Percentiles rank a stretch among this genome's conserved stretches.
Evolutionary conservation across 2,113 vertebrate genomes (phyloP).

Genomic region (Craseonycteris thonglongyai): DNA sequence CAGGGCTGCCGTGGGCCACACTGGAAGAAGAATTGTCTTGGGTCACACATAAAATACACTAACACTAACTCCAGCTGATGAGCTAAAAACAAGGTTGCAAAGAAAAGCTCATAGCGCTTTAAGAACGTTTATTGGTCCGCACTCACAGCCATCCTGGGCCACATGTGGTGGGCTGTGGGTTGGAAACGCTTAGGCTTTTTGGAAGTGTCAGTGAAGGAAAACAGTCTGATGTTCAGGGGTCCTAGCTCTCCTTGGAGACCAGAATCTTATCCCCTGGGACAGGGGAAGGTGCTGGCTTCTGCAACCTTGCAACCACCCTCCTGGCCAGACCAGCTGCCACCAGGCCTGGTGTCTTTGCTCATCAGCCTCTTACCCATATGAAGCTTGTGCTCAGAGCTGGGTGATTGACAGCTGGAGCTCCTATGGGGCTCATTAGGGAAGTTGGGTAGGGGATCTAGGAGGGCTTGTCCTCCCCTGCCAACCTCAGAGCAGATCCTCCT

Average conservation of each 20-base stretch:
- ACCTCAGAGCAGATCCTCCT: not conserved
- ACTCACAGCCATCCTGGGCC: too few relatives aligned
- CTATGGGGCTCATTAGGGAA: conserved; percentile 45
- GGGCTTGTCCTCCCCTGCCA: not conserved
- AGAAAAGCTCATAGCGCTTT: too few relatives aligned
- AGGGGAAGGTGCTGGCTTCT: too few relatives aligned
- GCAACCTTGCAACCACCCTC: not conserved
- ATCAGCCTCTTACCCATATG: not conserved
- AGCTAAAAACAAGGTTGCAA: too few relatives aligned
- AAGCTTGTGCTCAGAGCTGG: not conserved
- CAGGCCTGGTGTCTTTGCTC: not conserved
- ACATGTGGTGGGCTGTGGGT: too few relatives aligned
- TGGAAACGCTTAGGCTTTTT: too few relatives aligned
- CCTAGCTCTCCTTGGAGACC: too few relatives aligned
- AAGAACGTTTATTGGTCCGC: too few relatives aligned
- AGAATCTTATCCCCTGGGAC: not conserved
- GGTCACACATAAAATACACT: too few relatives aligned
- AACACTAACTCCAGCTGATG: too few relatives aligned
- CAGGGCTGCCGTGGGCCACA: too few relatives aligned
- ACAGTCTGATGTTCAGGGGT: not conserved
- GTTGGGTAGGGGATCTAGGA: not conserved
- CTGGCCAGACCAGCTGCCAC: not conserved
- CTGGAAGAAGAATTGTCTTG: too few relatives aligned
- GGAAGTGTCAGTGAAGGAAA: not conserved
- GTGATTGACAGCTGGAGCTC: conserved; percentile 44